phyloP scores from a whole-genome alignment of 2,797 vertebrate genomes.

The Adelosebastes latens region DNA sequence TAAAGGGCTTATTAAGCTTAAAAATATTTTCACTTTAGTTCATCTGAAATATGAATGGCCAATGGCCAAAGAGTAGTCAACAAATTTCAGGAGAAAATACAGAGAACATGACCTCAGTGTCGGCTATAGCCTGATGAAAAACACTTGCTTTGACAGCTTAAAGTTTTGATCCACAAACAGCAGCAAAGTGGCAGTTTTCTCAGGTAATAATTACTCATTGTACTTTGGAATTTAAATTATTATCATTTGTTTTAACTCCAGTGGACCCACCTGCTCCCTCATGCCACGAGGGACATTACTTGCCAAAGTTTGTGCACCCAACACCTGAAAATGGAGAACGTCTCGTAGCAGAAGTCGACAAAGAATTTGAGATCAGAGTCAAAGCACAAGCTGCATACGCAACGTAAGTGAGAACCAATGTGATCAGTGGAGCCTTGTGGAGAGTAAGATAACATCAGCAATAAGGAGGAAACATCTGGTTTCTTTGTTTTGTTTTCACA shows the following conservation, averaged over 20 bases:
- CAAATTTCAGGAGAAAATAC: not conserved
- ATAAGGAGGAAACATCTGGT: not conserved
- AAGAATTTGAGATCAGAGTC: conserved; percentile 62
- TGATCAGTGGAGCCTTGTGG: not conserved
- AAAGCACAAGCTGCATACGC: conserved; percentile 51
- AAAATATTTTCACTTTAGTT: not conserved
- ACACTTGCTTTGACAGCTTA: not conserved
- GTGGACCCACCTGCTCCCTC: conserved; percentile 68
- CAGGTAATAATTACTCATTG: not conserved
- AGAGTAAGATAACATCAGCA: not conserved
- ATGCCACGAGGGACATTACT: conserved; percentile 65
- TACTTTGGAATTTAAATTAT: not conserved
- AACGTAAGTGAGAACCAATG: conserved; percentile 32
- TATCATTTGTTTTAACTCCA: conserved; percentile 16
- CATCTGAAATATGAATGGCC: not conserved
- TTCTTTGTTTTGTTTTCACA: not conserved
- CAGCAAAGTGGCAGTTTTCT: not conserved
- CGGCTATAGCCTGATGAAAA: not conserved
- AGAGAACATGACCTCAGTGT: too few relatives aligned
- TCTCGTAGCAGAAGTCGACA: conserved; percentile 49
- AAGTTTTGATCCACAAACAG: not conserved
- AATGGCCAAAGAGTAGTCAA: too few relatives aligned
- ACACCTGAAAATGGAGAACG: conserved; percentile 56
- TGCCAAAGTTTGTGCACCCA: conserved; percentile 64
- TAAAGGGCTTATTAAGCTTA: not conserved